Base-by-base conservation (phyloP, 2,888 invertebrate species). In the Drosophila monieri region DNA sequence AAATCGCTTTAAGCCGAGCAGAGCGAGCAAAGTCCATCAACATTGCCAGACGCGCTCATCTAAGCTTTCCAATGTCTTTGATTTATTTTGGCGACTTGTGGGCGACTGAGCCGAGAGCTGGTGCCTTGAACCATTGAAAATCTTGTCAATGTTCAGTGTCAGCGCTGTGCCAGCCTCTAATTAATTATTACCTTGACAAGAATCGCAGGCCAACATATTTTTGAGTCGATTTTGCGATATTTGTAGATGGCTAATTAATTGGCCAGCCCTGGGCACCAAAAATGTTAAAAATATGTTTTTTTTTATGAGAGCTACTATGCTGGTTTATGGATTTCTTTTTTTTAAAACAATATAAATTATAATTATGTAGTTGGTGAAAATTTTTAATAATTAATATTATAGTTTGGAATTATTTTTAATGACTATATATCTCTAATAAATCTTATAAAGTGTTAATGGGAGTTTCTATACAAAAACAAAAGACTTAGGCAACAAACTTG, bases 401-500 rank as follows among this genome's bases (percentile, higher is more conserved):
- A 0, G 4, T 39, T 39, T 15, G 6, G 15, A n/a, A n/a, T n/a
- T n/a, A n/a, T n/a, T 27, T 27, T 27, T 27, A 27, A 27, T 27
- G 6, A 0, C 6, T 39, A 5, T 9, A 14, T 39, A 15, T n/a
- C n/a, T n/a, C n/a, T n/a, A n/a, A n/a, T n/a, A n/a, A n/a, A n/a
- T n/a, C n/a, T n/a, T 18, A 18, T 18, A 2, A 18, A 18, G 18
- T 18, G 2, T 18, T 18, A 18, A 18, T 18, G 2, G 1, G 2
- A 18, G n/a, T 6, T 37, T 14, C 21, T 23, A 3, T 23, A 3
- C 21, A 23, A 88, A 85, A 80, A 79, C 76, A 80, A 88, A 85
- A 85, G 74, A 85, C 80, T 86, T 79, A 78, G 81, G 76, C 87
- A 87, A 79, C 84, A 74, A 85, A 84, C 83, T 79, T 77, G 81